Conservation (phyloP, 2,888 invertebrate genomes). For the Silvanus unidentatus region DNA sequence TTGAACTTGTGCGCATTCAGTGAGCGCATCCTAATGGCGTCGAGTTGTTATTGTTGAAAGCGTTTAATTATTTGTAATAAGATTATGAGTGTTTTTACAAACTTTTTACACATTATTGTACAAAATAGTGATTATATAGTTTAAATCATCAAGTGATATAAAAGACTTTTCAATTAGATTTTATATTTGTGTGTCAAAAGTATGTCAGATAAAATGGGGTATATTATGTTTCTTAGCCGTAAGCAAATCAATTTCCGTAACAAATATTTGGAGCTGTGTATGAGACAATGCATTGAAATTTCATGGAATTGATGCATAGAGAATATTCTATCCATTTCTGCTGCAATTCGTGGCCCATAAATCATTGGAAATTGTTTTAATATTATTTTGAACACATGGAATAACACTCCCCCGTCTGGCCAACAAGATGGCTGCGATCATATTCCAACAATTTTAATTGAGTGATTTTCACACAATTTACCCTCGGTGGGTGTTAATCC, state of each 20-base stretch:
- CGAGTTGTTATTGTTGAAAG: constrained; percentile 98
- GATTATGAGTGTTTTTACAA: constrained; percentile 62
- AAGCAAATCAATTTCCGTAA: constrained; percentile 46
- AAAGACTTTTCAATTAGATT: constrained; percentile 28
- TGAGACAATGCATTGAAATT: constrained; percentile 24
- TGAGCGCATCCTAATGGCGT: constrained; percentile 94
- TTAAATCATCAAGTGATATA: constrained; percentile 28
- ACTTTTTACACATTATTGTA: constrained; percentile 55
- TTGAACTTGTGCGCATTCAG: constrained; percentile 46
- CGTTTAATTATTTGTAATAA: constrained; percentile 68
- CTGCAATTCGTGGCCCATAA: neutral
- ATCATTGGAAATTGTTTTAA: constrained; percentile 21
- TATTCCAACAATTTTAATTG: constrained; percentile 49
- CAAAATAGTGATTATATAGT: constrained; percentile 34
- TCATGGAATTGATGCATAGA: constrained; percentile 14
- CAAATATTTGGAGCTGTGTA: constrained; percentile 29
- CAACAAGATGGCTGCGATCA: constrained; percentile 48
- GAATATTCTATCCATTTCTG: neutral
- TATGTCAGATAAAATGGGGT: constrained; percentile 71
- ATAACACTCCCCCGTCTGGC: constrained; percentile 48
- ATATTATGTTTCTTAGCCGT: constrained; percentile 50
- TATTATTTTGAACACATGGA: constrained; percentile 47
- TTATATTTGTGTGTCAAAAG: constrained; percentile 56
- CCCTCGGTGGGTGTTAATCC: neutral
- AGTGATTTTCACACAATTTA: constrained; percentile 31